Evolutionary conservation across 2,113 vertebrate genomes (phyloP).

Genomic region (Megalops atlanticus): DNA sequence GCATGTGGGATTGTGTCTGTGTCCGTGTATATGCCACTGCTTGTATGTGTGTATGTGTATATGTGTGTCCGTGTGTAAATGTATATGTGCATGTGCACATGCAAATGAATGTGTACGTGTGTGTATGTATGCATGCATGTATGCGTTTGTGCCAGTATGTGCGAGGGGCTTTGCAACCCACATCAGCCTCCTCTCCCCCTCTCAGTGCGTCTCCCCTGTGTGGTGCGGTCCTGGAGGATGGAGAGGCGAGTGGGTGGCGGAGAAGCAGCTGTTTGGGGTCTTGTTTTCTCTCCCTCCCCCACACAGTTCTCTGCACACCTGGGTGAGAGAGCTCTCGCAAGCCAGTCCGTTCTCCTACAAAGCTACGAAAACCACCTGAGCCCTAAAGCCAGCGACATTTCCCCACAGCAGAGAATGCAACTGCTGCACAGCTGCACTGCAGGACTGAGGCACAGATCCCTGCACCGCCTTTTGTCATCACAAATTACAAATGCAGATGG

Average conservation of each 20-base stretch:
- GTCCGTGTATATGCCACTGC: too few relatives aligned
- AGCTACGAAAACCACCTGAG: not conserved
- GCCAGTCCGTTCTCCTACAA: not conserved
- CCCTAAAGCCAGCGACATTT: not conserved
- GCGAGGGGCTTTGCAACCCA: not conserved
- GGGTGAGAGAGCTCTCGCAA: not conserved
- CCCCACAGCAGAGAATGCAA: not conserved
- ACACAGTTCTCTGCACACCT: not conserved
- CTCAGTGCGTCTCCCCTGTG: too few relatives aligned
- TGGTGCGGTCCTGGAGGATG: not conserved
- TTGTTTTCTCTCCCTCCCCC: not conserved
- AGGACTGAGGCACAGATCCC: not conserved
- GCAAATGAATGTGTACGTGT: not conserved
- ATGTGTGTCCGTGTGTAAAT: not conserved
- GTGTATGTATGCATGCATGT: not conserved
- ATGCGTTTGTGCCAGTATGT: not conserved
- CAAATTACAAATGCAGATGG: not conserved
- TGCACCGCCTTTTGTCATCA: not conserved
- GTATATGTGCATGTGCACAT: not conserved
- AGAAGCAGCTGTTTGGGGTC: slow-evolving; percentile 4
- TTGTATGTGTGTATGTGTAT: not conserved
- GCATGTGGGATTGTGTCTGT: too few relatives aligned
- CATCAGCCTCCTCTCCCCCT: too few relatives aligned
- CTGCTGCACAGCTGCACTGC: not conserved
- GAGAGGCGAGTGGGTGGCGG: not conserved